Conservation (phyloP, 2,797 vertebrate genomes). For the Sarcoramphus papa region DNA sequence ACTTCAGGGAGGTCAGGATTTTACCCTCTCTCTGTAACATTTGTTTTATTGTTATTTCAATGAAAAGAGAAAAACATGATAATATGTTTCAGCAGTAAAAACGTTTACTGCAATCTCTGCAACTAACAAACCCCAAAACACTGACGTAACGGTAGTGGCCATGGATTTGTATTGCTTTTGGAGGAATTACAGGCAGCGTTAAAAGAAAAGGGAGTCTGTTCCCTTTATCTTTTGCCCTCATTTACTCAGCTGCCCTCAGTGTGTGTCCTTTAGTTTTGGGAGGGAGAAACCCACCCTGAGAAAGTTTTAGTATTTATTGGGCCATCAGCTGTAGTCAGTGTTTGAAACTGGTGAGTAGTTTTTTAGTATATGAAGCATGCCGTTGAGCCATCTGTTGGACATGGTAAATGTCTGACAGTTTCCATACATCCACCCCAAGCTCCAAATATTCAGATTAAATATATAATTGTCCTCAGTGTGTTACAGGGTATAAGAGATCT, state of each 20-base stretch:
- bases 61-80: background rate
- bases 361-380: background rate
- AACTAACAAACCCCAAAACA: background rate
- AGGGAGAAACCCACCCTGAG: background rate
- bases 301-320: background rate
- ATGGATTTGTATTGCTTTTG: background rate
- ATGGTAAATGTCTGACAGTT: background rate
- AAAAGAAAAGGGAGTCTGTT: constrained; percentile 26
- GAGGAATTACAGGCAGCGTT: background rate
- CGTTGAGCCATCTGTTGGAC: background rate
- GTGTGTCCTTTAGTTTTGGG: background rate
- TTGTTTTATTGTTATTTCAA: background rate
- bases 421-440: background rate
- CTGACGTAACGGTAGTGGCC: accelerated
- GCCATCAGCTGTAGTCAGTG: background rate
- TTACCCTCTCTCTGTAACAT: background rate
- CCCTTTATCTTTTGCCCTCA: constrained; percentile 61
- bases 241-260: background rate
- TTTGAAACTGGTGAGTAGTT: background rate
- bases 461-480: background rate
- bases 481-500: background rate
- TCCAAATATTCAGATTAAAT: background rate
- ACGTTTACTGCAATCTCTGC: background rate
- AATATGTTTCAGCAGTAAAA: background rate
- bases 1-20: background rate